These are phyloP conservation scores for Drosophila trapezifrons DNA, from an alignment of 1,140 invertebrate genomes.

Conservation along the genomic window DNA sequence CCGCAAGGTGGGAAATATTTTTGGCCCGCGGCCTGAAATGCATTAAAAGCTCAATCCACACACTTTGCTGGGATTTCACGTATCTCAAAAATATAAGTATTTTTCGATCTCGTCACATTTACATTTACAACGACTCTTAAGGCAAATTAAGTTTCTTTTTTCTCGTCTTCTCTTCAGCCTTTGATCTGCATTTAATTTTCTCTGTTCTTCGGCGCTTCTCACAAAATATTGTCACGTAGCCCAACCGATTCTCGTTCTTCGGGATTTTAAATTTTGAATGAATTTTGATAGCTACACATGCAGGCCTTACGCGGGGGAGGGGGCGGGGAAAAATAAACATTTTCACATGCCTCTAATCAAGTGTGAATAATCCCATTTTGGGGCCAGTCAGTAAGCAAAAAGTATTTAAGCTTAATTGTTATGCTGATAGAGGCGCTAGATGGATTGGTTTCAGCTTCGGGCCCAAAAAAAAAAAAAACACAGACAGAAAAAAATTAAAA, in stretches of 20 bases:
- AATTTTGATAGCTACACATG: conserved; percentile 59
- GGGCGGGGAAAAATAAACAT: conserved; percentile 20
- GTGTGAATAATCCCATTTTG: conserved; percentile 80
- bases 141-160: conserved; percentile 10
- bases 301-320: conserved; percentile 15
- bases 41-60: conserved; percentile 62
- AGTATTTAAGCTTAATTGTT: conserved; percentile 80
- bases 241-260: conserved; percentile 7
- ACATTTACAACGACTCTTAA: conserved; percentile 33
- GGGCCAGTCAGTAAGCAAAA: conserved; percentile 60
- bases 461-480: conserved; percentile 3
- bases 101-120: conserved; percentile 31
- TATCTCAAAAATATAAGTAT: conserved; percentile 16
- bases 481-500: conserved; percentile 27
- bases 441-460: conserved; percentile 72
- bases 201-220: not conserved
- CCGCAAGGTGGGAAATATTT: conserved; percentile 52
- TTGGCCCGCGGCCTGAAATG: conserved; percentile 40
- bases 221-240: conserved; percentile 68
- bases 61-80: not conserved
- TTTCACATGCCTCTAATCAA: conserved; percentile 79
- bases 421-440: conserved; percentile 82
- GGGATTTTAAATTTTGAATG: conserved; percentile 54
- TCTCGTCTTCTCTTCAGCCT: conserved; percentile 4
- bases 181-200: conserved; percentile 34